Evolutionary conservation across 2,888 invertebrate species (phyloP).

Genomic region (Idaea aversata): DNA sequence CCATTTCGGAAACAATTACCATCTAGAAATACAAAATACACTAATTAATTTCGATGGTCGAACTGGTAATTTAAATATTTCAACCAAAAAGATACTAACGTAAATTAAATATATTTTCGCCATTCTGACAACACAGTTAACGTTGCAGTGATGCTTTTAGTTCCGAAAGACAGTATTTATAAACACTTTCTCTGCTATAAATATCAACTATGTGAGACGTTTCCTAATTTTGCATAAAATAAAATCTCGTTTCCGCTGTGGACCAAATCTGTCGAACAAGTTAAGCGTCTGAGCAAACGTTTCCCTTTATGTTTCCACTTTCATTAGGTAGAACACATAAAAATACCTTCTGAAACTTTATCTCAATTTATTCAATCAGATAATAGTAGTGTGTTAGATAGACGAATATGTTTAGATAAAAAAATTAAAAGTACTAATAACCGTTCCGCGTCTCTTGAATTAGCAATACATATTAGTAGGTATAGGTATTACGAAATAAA

Average conservation of each 20-base stretch:
- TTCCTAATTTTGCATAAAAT: slow-evolving; percentile 54
- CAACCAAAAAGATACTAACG: slow-evolving; percentile 44
- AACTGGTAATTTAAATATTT: neutral
- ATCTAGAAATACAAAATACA: slow-evolving; percentile 19
- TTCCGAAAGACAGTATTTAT: slow-evolving; percentile 48
- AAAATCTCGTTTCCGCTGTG: slow-evolving; percentile 41
- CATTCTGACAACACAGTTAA: slow-evolving; percentile 19
- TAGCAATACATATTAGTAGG: neutral
- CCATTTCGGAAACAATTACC: slow-evolving; percentile 10
- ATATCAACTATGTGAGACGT: slow-evolving; percentile 36
- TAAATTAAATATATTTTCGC: slow-evolving; percentile 39
- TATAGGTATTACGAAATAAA: slow-evolving; percentile 2
- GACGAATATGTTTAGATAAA: neutral
- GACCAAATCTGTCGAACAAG: slow-evolving; percentile 16
- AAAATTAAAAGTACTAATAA: neutral
- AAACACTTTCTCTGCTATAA: slow-evolving; percentile 55
- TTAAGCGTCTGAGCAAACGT: neutral
- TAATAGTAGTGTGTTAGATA: neutral
- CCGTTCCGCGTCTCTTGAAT: neutral
- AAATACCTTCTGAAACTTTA: neutral
- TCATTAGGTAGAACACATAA: neutral
- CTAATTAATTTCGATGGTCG: slow-evolving; percentile 3
- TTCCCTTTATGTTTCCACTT: neutral
- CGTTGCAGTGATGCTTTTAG: neutral
- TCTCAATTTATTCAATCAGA: neutral